phyloP scores from a whole-genome alignment of 1,140 invertebrate genomes.

The Heterodera schachtii region DNA sequence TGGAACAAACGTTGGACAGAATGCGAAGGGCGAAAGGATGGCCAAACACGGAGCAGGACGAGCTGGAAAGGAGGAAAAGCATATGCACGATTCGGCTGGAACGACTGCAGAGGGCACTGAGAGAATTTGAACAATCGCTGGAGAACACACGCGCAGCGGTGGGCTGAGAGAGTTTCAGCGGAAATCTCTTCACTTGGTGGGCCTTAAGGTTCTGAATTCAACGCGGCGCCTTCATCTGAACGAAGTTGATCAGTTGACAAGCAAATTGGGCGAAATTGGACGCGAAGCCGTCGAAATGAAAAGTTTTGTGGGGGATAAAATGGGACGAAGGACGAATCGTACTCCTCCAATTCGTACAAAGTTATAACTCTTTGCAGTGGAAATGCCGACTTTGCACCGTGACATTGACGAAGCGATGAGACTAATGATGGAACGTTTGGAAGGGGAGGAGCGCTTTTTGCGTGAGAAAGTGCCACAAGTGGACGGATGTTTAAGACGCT shows the following conservation, averaged over 20 bases:
- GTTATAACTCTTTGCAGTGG: slow-evolving; percentile 13
- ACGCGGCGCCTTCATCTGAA: slow-evolving; percentile 62
- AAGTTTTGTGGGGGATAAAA: slow-evolving; percentile 30
- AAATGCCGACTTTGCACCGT: slow-evolving; percentile 51
- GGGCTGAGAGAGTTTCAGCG: too few relatives aligned
- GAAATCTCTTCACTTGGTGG: too few relatives aligned
- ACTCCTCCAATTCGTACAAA: too few relatives aligned
- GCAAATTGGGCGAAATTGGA: slow-evolving; percentile 55
- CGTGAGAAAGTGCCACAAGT: slow-evolving; percentile 47
- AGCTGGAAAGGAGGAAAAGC: slow-evolving; percentile 11
- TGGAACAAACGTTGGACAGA: slow-evolving; percentile 19
- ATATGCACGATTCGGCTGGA: slow-evolving; percentile 6
- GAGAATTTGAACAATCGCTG: slow-evolving; percentile 53
- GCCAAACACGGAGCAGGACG: slow-evolving; percentile 9
- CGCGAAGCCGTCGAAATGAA: slow-evolving; percentile 55
- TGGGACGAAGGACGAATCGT: not conserved
- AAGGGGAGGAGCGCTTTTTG: slow-evolving; percentile 55
- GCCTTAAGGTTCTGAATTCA: slow-evolving; percentile 42
- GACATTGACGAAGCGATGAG: slow-evolving; percentile 51
- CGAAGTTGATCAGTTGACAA: slow-evolving; percentile 62
- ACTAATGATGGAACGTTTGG: slow-evolving; percentile 55
- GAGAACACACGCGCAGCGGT: slow-evolving; percentile 54
- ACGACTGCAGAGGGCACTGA: slow-evolving; percentile 28
- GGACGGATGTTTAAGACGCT: slow-evolving; percentile 54
- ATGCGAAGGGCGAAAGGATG: slow-evolving; percentile 6